Conservation (phyloP, 1,140 invertebrate genomes). For the Drosophila yakuba region DNA sequence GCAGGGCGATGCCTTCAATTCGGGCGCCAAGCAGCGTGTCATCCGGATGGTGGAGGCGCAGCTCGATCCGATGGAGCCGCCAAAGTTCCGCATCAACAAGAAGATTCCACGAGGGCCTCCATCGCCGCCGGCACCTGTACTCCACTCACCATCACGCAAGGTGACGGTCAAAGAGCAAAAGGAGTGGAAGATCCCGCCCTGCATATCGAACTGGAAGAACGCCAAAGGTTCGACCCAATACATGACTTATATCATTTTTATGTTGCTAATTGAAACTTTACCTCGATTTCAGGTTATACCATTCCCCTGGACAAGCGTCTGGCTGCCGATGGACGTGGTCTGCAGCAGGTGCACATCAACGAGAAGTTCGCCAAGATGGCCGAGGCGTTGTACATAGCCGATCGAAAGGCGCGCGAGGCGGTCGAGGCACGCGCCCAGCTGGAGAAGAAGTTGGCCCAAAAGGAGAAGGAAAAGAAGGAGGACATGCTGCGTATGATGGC, state of each 20-base stretch:
- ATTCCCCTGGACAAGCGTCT: slow-evolving; percentile 99
- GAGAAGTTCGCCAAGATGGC: slow-evolving; percentile 99
- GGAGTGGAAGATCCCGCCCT: slow-evolving; percentile 99
- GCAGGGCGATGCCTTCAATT: slow-evolving; percentile 97
- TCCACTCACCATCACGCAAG: slow-evolving; percentile 99
- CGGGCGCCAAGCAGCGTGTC: slow-evolving; percentile 98
- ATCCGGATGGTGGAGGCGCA: slow-evolving; percentile 98
- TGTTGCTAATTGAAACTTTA: neutral
- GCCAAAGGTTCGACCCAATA: slow-evolving; percentile 89
- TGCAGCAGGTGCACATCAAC: slow-evolving; percentile 99
- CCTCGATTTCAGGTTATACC: slow-evolving; percentile 89
- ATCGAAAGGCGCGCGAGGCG: slow-evolving; percentile 97
- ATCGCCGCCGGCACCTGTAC: slow-evolving; percentile 94
- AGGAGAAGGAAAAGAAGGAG: slow-evolving; percentile 99
- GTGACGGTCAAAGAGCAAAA: slow-evolving; percentile 99
- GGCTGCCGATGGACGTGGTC: slow-evolving; percentile 98
- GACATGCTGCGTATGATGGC: slow-evolving; percentile 96
- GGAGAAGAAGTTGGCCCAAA: slow-evolving; percentile 98
- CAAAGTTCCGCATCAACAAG: slow-evolving; percentile 98
- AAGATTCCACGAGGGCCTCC: slow-evolving; percentile 99
- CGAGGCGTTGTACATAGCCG: slow-evolving; percentile 98
- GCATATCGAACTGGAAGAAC: slow-evolving; percentile 99
- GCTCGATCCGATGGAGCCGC: slow-evolving; percentile 99
- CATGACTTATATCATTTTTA: no score
- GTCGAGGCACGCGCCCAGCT: slow-evolving; percentile 98